These are phyloP conservation scores for Didymodactylos carnosus DNA, from an alignment of 2,888 invertebrate species.

Conservation along the genomic window DNA sequence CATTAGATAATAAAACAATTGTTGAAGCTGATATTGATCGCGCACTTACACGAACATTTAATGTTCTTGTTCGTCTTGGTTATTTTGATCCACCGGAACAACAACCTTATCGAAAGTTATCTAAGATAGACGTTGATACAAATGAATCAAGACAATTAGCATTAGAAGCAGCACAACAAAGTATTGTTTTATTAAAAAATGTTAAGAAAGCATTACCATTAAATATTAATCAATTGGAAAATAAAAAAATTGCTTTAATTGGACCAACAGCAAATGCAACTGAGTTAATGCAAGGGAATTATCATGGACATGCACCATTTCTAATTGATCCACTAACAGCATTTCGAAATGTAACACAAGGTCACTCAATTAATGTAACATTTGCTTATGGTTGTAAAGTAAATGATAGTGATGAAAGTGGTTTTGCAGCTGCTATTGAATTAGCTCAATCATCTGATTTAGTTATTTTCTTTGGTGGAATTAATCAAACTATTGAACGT, in stretches of 20 bases:
- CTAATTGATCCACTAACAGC: not conserved
- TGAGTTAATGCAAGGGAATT: not conserved
- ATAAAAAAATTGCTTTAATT: not conserved
- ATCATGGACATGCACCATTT: not conserved
- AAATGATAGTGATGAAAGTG: not conserved
- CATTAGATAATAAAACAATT: not conserved
- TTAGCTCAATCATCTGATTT: not conserved
- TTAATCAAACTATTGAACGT: not conserved
- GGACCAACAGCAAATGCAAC: not conserved
- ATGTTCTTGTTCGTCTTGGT: not conserved
- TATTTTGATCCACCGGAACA: not conserved
- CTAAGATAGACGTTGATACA: not conserved
- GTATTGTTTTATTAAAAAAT: not conserved
- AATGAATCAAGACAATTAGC: not conserved
- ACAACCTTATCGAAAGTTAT: not conserved
- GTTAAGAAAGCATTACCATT: not conserved
- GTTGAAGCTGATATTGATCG: not conserved
- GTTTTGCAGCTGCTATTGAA: not conserved
- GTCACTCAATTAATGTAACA: not conserved
- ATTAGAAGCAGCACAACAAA: not conserved
- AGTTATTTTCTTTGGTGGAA: not conserved
- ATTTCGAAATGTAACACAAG: not conserved
- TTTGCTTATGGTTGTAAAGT: not conserved
- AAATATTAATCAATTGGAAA: not conserved
- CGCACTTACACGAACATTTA: not conserved